Conservation (phyloP, 2,888 invertebrate genomes). For the Unio pictorum region DNA sequence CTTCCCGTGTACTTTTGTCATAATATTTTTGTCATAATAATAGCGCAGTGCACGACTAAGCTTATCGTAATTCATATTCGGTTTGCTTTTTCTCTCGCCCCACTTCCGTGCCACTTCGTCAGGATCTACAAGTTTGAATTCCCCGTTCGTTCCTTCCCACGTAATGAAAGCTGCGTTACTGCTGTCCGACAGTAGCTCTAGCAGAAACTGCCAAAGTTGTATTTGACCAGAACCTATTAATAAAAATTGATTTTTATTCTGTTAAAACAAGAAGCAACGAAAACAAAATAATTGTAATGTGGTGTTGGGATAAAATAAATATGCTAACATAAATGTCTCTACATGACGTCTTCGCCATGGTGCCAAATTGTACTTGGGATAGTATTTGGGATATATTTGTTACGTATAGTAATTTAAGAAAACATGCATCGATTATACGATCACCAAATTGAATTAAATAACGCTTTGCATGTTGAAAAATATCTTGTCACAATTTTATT, state of each 20-base stretch:
- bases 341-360: no score
- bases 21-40: conserved; percentile 98
- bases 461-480: no score
- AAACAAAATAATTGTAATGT: background rate
- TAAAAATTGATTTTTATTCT: conserved; percentile 50
- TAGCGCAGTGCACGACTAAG: conserved; percentile 93
- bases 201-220: conserved; percentile 98
- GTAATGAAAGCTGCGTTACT: conserved; percentile 90
- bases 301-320: no score
- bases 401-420: no score
- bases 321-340: no score
- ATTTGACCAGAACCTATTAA: conserved; percentile 83
- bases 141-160: conserved; percentile 96
- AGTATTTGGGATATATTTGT: no score
- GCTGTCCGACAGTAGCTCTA: conserved; percentile 93
- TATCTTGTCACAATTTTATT: no score
- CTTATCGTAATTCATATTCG: conserved; percentile 98
- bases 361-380: no score
- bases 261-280: background rate
- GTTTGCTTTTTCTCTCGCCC: conserved; percentile 95
- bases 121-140: conserved; percentile 94
- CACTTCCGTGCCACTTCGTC: conserved; percentile 94
- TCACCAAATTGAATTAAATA: no score
- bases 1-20: conserved; percentile 98
- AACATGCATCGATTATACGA: no score